Conservation (phyloP, 1,140 invertebrate species). For the Stenopsyche tienmushanensis region DNA sequence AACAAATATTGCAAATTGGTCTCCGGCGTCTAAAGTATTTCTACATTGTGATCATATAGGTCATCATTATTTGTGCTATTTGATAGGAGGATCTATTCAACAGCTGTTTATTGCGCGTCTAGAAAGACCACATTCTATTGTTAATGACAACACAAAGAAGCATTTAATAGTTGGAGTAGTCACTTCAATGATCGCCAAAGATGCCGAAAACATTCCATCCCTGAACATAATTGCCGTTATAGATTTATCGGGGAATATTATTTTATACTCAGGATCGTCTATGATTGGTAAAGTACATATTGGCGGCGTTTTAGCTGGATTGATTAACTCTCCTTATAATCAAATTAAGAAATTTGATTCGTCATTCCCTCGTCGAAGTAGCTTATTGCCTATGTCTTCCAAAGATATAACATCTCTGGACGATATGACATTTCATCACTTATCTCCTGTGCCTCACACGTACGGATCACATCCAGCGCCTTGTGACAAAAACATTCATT, state of each 20-base stretch:
- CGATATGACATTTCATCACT: constrained; percentile 55
- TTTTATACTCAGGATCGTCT: constrained; percentile 80
- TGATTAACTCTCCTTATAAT: constrained; percentile 62
- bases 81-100: constrained; percentile 64
- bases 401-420: constrained; percentile 55
- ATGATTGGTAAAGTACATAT: constrained; percentile 85
- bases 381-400: constrained; percentile 61
- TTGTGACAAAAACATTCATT: not conserved
- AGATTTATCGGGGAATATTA: constrained; percentile 74
- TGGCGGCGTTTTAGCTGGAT: constrained; percentile 65
- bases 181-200: constrained; percentile 73
- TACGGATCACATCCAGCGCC: constrained; percentile 18
- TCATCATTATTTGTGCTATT: constrained; percentile 81
- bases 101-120: constrained; percentile 74
- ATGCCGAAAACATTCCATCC: constrained; percentile 76
- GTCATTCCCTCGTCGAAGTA: constrained; percentile 65
- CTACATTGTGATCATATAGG: constrained; percentile 79
- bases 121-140: constrained; percentile 64
- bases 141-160: constrained; percentile 53
- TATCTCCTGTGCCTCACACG: constrained; percentile 58
- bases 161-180: constrained; percentile 74
- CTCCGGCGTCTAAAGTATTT: constrained; percentile 74
- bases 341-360: constrained; percentile 57
- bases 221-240: constrained; percentile 81
- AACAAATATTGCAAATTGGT: constrained; percentile 51